These are phyloP conservation scores for Hemiprocne comata DNA, from an alignment of 2,113 vertebrate species.

Conservation along the genomic window DNA sequence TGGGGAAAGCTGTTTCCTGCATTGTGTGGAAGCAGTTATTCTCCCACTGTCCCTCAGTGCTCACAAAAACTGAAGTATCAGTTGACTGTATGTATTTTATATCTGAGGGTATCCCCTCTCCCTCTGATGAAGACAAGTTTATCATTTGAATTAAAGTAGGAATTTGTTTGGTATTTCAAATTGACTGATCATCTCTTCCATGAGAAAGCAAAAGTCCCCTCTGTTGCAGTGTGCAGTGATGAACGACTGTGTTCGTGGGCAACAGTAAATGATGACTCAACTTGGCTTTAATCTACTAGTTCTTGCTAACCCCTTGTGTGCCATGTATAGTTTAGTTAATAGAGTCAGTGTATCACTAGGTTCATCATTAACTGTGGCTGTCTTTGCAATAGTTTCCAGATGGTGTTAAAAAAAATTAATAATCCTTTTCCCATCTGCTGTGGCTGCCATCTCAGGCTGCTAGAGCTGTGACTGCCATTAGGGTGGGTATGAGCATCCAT, in stretches of 20 bases:
- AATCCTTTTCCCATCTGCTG: not conserved
- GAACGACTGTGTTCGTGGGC: not conserved
- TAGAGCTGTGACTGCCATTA: not conserved
- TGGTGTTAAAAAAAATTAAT: not conserved
- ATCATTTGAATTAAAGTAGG: not conserved
- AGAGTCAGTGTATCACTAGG: not conserved
- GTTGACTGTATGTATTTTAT: not conserved
- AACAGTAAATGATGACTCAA: not conserved
- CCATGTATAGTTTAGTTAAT: not conserved
- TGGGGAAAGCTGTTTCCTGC: not conserved
- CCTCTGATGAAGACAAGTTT: not conserved
- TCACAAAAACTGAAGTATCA: not conserved
- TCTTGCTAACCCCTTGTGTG: not conserved
- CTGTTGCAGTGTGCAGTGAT: not conserved
- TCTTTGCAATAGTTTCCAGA: not conserved
- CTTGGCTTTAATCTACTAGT: not conserved
- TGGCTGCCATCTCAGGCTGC: not conserved
- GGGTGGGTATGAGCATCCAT: not conserved
- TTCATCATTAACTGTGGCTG: not conserved
- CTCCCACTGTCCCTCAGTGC: not conserved
- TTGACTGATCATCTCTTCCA: not conserved
- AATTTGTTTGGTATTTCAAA: not conserved
- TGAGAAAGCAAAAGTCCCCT: not conserved
- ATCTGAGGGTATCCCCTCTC: not conserved
- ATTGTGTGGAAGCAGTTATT: not conserved